Evolutionary conservation across 1,140 invertebrate genomes (phyloP), one percentile per base, ranked within the genome.

Genomic region (Potamilus streckersoni): DNA sequence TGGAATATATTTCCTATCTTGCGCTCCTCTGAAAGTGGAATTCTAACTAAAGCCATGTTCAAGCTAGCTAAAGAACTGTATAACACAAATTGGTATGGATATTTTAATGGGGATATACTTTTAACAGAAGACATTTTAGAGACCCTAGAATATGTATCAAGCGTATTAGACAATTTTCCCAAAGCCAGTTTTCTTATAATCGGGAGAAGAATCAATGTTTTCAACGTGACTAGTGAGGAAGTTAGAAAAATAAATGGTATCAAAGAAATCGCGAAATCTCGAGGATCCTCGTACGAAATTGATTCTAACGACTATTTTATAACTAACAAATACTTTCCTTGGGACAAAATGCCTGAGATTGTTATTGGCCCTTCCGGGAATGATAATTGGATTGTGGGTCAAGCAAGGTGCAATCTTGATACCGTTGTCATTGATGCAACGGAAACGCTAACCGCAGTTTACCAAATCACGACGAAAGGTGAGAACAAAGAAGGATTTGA

Each of bases 71-170:
- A 67, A 56, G 31, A 67, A 12, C 59, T 56, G 16, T 71, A 67
- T 31, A 59, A 78, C n/a, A 78, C 76, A 17, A 19, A 60, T 5
- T 80, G 71, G 65, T 80, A 79, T 59, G 76, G 71, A 16, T 80
- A 75, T 73, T 61, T 67, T 27, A 79, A 80, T 56, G 76, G 62
- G 13, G 76, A 80, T 60, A 75, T 80, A 12, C 56, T 80, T 31
- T 79, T 80, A 17, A 76, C 69, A 15, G 57, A 14, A 17, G 66
- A 79, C 57, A 58, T 80, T 19, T 19, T 80, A 38, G 23, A 27
- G 14, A 78, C 69, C 23, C 38, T 80, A 19, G 55, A 70, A 17
- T 27, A 55, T 4, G 17, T 80, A 13, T 61, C 71, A 27, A 38
- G 59, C 17, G 69, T 38, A 60, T 49, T 8, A 49, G 60, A 69